Base-by-base conservation (phyloP, 2,797 vertebrate species). In the Channallabes apus region DNA sequence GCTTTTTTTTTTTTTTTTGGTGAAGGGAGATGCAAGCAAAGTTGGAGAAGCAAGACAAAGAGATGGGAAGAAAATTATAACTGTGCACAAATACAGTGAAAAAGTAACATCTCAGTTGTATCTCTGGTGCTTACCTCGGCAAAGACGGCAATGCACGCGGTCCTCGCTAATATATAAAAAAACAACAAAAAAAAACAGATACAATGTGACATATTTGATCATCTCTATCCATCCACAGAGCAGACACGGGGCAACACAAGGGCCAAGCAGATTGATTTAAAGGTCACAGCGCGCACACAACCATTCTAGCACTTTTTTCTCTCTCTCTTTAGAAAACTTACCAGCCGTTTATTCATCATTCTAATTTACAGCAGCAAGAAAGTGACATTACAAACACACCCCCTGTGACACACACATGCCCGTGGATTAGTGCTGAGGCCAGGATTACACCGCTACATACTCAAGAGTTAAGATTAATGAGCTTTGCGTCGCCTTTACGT, bases 111-210 rank as follows among this genome's bases (percentile, higher is more conserved):
- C 11, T 68, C 18, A 22, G 9, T 56, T 22, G 54, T 29, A 54
- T 51, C 35, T 27, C 0, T 54, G 15, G n/a, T 15, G 64, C 90
- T 92, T 94, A 99, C 98, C 97, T 97, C 88, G 95, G 96, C 93
- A 96, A 94, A 59, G 96, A 94, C 58, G 97, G 97, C 77, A 99
- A 96, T 8, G 95, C 90, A 88, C 97, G 94, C 61, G 96, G 97
- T 0, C 94, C 95, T 56, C 93, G 94, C 97, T 99, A 64, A 89
- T 64, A 92, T 20, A 46, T 9, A 8, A 14, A 41, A 73, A 35
- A n/a, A 62, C 32, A 32, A 29, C n/a, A 59, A 27, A 24, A 32
- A 29, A 65, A 51, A 27, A 35, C 22, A 27, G 27, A 1, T 11
- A 35, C 75, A 59, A 22, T 12, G 38, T 65, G 38, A 80, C 62